Evolutionary conservation across 23 tunicate species (phyloP).

Genomic region (Diplosoma virens): DNA sequence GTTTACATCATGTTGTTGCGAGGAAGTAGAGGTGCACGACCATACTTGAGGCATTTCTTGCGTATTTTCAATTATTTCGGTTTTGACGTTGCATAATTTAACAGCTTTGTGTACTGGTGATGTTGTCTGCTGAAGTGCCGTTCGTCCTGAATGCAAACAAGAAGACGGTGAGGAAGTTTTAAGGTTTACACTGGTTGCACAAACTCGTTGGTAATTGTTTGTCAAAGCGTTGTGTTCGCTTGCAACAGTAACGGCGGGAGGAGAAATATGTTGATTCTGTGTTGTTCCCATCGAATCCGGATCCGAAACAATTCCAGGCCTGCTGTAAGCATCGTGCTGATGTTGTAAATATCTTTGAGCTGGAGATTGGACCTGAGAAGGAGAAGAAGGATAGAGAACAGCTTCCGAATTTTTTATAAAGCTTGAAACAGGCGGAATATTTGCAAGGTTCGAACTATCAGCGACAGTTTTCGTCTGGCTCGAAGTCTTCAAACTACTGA

Average conservation of each 20-base stretch:
- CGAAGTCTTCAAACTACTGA: not conserved
- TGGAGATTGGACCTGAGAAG: slow-evolving; percentile 31
- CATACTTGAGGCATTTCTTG: too few relatives aligned
- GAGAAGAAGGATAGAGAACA: slow-evolving; percentile 71
- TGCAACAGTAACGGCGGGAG: slow-evolving; percentile 10
- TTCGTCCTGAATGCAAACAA: not conserved
- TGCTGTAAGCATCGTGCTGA: slow-evolving; percentile 6
- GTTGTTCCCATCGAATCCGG: not conserved
- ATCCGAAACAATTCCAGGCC: not conserved
- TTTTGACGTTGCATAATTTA: not conserved
- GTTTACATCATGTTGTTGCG: too few relatives aligned
- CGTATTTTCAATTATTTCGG: not conserved
- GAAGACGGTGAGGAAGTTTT: not conserved
- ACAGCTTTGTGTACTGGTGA: not conserved
- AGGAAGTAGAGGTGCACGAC: too few relatives aligned
- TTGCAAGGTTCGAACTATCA: slow-evolving; percentile 9
- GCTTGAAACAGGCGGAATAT: slow-evolving; percentile 90
- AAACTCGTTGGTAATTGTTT: not conserved
- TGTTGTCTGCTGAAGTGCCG: not conserved
- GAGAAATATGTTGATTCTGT: not conserved
- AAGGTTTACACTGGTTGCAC: not conserved
- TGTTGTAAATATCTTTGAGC: slow-evolving; percentile 5
- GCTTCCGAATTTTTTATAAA: slow-evolving; percentile 85
- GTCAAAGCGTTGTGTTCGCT: slow-evolving; percentile 22
- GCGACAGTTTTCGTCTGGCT: not conserved